Percentiles rank a stretch among this genome's conserved stretches.
phyloP scores from a whole-genome alignment of 2,888 invertebrate species.

The Dioctria linearis region DNA sequence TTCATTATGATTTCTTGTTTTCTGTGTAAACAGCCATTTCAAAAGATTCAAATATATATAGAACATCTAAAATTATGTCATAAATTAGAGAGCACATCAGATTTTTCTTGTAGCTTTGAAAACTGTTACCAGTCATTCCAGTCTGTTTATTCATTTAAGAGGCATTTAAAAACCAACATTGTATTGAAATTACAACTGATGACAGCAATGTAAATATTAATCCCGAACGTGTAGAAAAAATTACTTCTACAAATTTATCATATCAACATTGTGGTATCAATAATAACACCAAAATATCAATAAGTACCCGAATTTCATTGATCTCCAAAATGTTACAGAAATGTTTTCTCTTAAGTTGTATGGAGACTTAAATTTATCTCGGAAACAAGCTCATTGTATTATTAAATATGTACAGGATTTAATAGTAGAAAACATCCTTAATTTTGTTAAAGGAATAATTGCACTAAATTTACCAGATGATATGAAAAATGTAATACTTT shows the following conservation, averaged over 20 bases:
- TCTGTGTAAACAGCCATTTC: background rate
- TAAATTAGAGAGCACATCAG: constrained; percentile 15
- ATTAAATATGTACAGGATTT: background rate
- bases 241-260: background rate
- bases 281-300: background rate
- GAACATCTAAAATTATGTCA: background rate
- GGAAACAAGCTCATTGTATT: constrained; percentile 14
- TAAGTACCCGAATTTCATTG: background rate
- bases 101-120: background rate
- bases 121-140: constrained; percentile 14
- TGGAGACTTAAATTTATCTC: too few species aligned
- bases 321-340: background rate
- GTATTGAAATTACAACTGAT: constrained; percentile 10
- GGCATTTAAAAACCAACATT: constrained; percentile 5
- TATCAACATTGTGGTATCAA: background rate
- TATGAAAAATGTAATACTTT: too few species aligned
- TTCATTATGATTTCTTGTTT: background rate
- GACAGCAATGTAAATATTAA: background rate
- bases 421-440: constrained; percentile 7
- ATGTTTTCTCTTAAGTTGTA: background rate
- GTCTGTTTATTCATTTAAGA: constrained; percentile 7
- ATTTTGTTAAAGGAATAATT: too few species aligned
- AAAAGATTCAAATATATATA: background rate
- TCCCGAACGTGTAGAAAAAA: background rate
- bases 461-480: too few species aligned